Conservation (phyloP, 2,888 invertebrate species). For the Nephrotoma appendiculata region DNA sequence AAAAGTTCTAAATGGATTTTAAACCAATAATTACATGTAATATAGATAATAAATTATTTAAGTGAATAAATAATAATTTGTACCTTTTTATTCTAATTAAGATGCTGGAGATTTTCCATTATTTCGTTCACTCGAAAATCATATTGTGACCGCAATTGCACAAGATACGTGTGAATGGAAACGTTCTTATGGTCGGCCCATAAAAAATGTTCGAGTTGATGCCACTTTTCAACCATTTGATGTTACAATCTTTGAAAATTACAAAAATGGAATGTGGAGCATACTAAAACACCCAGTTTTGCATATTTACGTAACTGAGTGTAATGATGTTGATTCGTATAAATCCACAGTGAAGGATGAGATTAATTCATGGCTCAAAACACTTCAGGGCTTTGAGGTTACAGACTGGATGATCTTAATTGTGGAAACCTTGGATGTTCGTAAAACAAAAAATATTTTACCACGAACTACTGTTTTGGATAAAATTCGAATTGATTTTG, state of each 20-base stretch:
- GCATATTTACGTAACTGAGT: conserved; percentile 91
- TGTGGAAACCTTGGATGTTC: conserved; percentile 82
- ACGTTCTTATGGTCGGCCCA: conserved; percentile 72
- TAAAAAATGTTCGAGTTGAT: conserved; percentile 70
- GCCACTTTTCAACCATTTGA: conserved; percentile 70
- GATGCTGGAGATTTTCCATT: conserved; percentile 76
- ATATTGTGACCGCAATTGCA: conserved; percentile 64
- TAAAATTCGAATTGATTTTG: conserved; percentile 89
- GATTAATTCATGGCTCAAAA: conserved; percentile 75
- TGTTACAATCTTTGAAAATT: conserved; percentile 46
- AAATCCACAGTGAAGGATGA: conserved; percentile 78
- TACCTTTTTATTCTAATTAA: conserved; percentile 21
- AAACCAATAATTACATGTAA: conserved; percentile 13
- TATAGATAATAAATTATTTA: background rate
- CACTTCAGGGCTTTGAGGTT: conserved; percentile 56
- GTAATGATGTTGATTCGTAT: conserved; percentile 83
- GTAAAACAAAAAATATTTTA: conserved; percentile 80
- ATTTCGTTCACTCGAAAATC: conserved; percentile 67
- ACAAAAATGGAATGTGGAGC: conserved; percentile 58
- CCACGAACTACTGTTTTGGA: conserved; percentile 87
- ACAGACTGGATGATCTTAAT: conserved; percentile 89
- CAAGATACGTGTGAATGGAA: conserved; percentile 86
- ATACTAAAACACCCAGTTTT: conserved; percentile 79
- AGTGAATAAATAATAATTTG: background rate
- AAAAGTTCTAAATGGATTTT: conserved; percentile 8